A percentile compares a stretch with the other conserved stretches of the same genome.
Evolutionary conservation across 2,888 invertebrate species (phyloP).

Genomic region (Ochropleura leucogaster): DNA sequence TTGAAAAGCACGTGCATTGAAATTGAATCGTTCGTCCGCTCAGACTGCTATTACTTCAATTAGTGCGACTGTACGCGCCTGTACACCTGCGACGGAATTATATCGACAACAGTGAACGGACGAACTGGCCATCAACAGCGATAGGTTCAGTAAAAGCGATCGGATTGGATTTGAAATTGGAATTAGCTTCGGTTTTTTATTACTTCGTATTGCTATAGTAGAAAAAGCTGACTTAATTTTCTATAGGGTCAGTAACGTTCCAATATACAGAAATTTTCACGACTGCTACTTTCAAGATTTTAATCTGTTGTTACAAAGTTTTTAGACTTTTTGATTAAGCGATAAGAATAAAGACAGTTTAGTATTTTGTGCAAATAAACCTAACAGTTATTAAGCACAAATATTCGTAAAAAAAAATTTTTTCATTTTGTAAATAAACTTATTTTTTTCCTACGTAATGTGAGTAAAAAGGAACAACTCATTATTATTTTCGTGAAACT

Average conservation of each 20-base stretch:
- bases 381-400: not conserved
- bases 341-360: not conserved
- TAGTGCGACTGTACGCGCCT: slow-evolving; percentile 53
- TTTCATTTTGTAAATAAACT: not conserved
- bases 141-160: slow-evolving; percentile 20
- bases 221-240: not conserved
- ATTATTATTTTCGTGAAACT: not conserved
- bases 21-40: slow-evolving; percentile 68
- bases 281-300: not conserved
- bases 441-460: not conserved
- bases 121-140: slow-evolving; percentile 20
- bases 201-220: not conserved
- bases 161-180: slow-evolving; percentile 33
- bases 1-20: slow-evolving; percentile 67
- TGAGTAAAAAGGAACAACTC: not conserved
- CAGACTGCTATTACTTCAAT: slow-evolving; percentile 69
- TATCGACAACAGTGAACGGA: slow-evolving; percentile 33
- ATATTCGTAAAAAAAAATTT: not conserved
- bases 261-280: not conserved
- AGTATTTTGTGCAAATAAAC: not conserved
- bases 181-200: slow-evolving; percentile 24
- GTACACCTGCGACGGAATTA: slow-evolving; percentile 47
- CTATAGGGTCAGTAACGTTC: not conserved
- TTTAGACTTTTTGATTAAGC: not conserved
- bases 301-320: not conserved